Evolutionary conservation across 2,888 invertebrate species (phyloP).

Genomic region (Drosophila colorata): DNA sequence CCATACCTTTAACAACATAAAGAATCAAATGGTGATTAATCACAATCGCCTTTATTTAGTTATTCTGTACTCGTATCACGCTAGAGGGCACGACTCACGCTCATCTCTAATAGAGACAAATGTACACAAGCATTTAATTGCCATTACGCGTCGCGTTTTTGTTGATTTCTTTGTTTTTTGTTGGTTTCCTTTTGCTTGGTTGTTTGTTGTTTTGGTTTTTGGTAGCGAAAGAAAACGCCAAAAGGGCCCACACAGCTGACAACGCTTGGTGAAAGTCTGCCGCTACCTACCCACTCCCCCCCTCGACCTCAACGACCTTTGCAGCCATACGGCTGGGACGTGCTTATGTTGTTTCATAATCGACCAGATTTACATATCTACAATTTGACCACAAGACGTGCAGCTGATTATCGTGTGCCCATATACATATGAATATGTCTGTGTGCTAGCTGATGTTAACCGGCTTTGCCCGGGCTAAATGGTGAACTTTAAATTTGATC

Average conservation of each 20-base stretch:
- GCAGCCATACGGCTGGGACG: conserved; percentile 41
- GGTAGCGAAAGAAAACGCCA: conserved; percentile 28
- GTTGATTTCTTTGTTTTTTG: conserved; percentile 28
- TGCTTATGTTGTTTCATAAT: conserved; percentile 73
- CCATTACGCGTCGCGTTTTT: conserved; percentile 46
- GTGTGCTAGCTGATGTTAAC: neutral
- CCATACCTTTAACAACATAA: too few relatives aligned
- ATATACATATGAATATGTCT: conserved; percentile 1
- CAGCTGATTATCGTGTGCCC: conserved; percentile 50
- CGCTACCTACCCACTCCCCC: conserved; percentile 10
- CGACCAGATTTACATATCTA: conserved; percentile 59
- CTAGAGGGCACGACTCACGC: neutral
- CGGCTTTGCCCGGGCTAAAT: neutral
- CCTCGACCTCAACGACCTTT: conserved; percentile 18
- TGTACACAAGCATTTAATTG: conserved; percentile 48
- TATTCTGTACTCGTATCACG: conserved; percentile 8
- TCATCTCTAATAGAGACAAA: conserved; percentile 23
- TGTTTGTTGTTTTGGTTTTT: conserved; percentile 56
- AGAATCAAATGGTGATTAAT: too few relatives aligned
- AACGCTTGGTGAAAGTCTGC: conserved; percentile 68
- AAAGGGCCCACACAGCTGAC: conserved; percentile 71
- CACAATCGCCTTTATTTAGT: too few relatives aligned
- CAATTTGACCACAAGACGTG: conserved; percentile 62
- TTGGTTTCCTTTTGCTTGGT: conserved; percentile 35
- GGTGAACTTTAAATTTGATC: neutral